Evolutionary conservation across 2,113 vertebrate species (phyloP).

Genomic region (Alethe castanea): DNA sequence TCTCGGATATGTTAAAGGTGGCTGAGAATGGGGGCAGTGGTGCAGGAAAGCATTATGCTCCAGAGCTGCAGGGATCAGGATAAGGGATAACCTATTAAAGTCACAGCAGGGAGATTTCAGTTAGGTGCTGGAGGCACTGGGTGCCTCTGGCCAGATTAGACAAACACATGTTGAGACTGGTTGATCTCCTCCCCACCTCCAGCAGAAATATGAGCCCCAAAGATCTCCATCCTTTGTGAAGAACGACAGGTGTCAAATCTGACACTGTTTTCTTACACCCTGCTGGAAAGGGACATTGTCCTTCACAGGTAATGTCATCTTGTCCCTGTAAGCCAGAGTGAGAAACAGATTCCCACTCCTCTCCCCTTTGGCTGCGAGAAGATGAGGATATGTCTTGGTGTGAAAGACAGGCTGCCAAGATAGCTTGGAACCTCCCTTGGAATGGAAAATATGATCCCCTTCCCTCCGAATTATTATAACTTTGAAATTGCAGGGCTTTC

Average conservation of each 20-base stretch:
- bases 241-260: not conserved
- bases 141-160: not conserved
- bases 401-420: not conserved
- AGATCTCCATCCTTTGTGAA: not conserved
- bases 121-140: not conserved
- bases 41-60: not conserved
- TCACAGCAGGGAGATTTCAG: not conserved
- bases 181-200: rapidly evolving
- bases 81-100: not conserved
- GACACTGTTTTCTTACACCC: not conserved
- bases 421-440: not conserved
- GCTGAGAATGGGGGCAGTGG: not conserved
- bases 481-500: not conserved
- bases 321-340: not conserved
- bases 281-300: not conserved
- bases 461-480: rapidly evolving
- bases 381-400: not conserved
- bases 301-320: not conserved
- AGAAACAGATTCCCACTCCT: not conserved
- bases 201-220: not conserved
- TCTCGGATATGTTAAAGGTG: not conserved
- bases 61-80: not conserved
- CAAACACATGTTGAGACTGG: not conserved
- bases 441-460: not conserved
- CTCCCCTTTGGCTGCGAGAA: rapidly evolving